Evolutionary conservation across 2,113 vertebrate genomes (phyloP), one percentile per base, ranked within the genome.

Genomic region (Thryonomys swinderianus): DNA sequence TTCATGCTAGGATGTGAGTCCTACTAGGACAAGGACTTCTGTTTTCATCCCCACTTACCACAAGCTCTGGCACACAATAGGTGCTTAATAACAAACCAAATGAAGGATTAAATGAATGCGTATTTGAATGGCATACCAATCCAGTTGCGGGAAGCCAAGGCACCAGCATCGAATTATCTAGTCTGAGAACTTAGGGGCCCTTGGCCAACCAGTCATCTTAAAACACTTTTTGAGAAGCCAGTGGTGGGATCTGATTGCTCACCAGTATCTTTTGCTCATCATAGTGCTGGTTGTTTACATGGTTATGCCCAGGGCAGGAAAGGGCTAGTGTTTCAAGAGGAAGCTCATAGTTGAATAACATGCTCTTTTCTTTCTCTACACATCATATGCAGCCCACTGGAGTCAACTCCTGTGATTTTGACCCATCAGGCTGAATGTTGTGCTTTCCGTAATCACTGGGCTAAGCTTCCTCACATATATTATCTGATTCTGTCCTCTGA

Each of bases 181-280:
- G 20, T 42, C 13, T 69, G 85, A 45, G 62, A 69, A 80, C 53
- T 71, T 57, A 62, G n/a, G n/a, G 74, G 42, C 2, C 23, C 53
- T 59, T 45, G 51, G n/a, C 67, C 74, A 80, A 23, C 51, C 51
- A 61, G 30, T 74, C 4, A 4, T 87, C 90, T 86, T 66, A 37
- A 10, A 85, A 78, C 78, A 78, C 37, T 85, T 88, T 92, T 51
- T 69, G 12, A 95, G 64, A 53, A 94, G n/a, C 40, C 59, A 61
- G 37, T 42, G 59, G 27, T 32, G 12, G 57, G 59, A 66, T 88
- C 66, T 40, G 34, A 34, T 55, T 55, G 79, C 45, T 88, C 64
- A 23, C 66, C 37, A 53, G 32, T 34, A 53, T 25, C 9, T 76
- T 59, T 83, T 80, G 40, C 2, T 80, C 17, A 69, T 32, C 40